Evolutionary conservation across 2,888 invertebrate species (phyloP).

Genomic region (Drosophila formosana): DNA sequence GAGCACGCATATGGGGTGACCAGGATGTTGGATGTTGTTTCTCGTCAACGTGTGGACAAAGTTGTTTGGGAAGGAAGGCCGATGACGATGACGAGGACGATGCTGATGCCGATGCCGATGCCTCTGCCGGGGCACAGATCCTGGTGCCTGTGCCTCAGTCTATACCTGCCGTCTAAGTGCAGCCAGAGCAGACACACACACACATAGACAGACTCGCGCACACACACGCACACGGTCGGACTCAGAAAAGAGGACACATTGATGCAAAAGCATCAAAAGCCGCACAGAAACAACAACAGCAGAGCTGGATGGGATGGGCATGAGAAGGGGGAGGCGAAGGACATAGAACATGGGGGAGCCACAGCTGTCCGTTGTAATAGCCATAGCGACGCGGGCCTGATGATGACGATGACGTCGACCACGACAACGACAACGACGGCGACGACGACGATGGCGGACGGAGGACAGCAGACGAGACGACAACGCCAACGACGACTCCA

Average conservation of each 20-base stretch:
- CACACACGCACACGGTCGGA: neutral
- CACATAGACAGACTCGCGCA: conserved; percentile 10
- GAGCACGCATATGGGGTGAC: conserved; percentile 63
- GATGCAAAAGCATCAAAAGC: conserved; percentile 75
- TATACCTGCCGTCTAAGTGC: conserved; percentile 73
- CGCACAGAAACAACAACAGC: conserved; percentile 60
- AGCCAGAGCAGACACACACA: conserved; percentile 51
- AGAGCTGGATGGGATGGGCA: neutral
- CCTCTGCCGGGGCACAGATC: conserved; percentile 30
- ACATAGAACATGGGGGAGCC: conserved; percentile 41
- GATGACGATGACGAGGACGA: conserved; percentile 7
- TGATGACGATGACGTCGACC: conserved; percentile 34
- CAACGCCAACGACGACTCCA: conserved; percentile 53
- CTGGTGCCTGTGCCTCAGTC: conserved; percentile 56
- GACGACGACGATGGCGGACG: conserved; percentile 38
- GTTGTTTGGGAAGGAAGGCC: conserved; percentile 49
- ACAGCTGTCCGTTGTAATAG: conserved; percentile 61
- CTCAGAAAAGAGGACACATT: conserved; percentile 41
- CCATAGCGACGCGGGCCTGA: conserved; percentile 57
- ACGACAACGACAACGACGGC: conserved; percentile 51
- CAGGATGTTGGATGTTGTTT: conserved; percentile 61
- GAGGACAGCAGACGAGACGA: conserved; percentile 52
- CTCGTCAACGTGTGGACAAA: conserved; percentile 65
- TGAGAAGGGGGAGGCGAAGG: neutral
- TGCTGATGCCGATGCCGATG: neutral